Percentiles rank a stretch among this genome's conserved stretches.
Conservation (phyloP, 1,140 invertebrate species). For the Euura saliciscinereae region DNA sequence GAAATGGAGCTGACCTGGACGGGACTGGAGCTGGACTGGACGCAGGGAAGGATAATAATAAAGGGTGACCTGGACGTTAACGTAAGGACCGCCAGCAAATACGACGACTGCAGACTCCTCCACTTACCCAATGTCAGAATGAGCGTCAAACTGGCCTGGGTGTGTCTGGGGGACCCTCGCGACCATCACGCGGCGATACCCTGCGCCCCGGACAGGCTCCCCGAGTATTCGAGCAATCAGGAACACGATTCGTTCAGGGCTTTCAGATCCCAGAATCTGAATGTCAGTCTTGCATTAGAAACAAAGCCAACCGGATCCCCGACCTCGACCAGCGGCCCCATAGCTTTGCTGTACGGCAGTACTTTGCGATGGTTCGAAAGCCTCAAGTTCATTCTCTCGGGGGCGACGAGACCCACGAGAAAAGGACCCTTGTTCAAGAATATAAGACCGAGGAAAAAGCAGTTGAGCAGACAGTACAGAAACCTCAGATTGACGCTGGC, state of each 20-base stretch:
- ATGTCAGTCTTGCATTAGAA: conserved; percentile 87
- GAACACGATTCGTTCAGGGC: conserved; percentile 87
- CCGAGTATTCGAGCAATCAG: conserved; percentile 96
- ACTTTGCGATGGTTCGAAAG: conserved; percentile 95
- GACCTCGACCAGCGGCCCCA: conserved; percentile 72
- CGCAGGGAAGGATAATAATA: conserved; percentile 74
- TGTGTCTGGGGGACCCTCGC: conserved; percentile 89
- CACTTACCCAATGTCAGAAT: conserved; percentile 90
- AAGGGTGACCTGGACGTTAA: conserved; percentile 74
- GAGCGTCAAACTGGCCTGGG: conserved; percentile 87
- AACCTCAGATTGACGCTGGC: conserved; percentile 85
- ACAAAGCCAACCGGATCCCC: conserved; percentile 73
- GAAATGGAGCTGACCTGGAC: conserved; percentile 98
- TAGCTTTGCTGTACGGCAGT: conserved; percentile 87
- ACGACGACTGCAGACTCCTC: conserved; percentile 93
- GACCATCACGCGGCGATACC: conserved; percentile 97
- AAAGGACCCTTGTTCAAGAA: conserved; percentile 89
- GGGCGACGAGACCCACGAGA: conserved; percentile 91
- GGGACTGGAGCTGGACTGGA: conserved; percentile 92
- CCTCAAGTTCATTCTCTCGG: conserved; percentile 93
- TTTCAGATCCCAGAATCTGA: conserved; percentile 93
- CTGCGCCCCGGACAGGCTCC: conserved; percentile 95
- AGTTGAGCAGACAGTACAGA: conserved; percentile 92
- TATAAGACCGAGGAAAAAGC: conserved; percentile 81
- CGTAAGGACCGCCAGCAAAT: conserved; percentile 96